Base-by-base conservation (phyloP, 2,113 vertebrate species). In the Pseudorasbora parva region DNA sequence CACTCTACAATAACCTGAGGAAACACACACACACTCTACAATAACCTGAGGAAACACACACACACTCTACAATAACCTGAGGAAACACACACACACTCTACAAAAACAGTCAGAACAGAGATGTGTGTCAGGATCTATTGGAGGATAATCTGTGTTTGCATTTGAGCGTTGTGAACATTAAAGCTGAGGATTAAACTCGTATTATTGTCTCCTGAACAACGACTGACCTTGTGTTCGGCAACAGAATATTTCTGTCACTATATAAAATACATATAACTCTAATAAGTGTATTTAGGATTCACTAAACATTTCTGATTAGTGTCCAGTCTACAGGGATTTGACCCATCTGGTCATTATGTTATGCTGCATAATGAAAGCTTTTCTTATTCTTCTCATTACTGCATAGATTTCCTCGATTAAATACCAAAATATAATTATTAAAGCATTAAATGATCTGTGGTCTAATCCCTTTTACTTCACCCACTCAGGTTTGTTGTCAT, bases 31-130 rank as follows among this genome's bases (percentile, higher is more conserved):
- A 19, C 72, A 51, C 47, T 9, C 14, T 27, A 51, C 72, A 51
- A n/a, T n/a, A n/a, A n/a, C n/a, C n/a, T n/a, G n/a, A 51, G 72
- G 45, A 74, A 51, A 74, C 25, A 30, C 23, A 51, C 72, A 74
- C 1, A 19, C 72, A 51, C 47, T 9, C 14, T 27, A 51, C 72
- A 51, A n/a, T n/a, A n/a, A n/a, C n/a, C n/a, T n/a, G n/a, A 51
- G 72, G 45, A 74, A 51, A 74, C 25, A 30, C 23, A 51, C 72
- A 74, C 1, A 19, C 72, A 51, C 47, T 9, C 14, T 27, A 51
- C 72, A 51, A n/a, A 74, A 33, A n/a, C 64, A n/a, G 11, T 68
- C 2, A 37, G 5, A 33, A 68, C 9, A 37, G 51, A 7, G 19
- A 54, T 21, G 3, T 43, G 41, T 43, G 49, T 15, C 15, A 49